These are phyloP conservation scores for Kryphioiulus occultus DNA, from an alignment of 2,888 invertebrate species.

Conservation along the genomic window DNA sequence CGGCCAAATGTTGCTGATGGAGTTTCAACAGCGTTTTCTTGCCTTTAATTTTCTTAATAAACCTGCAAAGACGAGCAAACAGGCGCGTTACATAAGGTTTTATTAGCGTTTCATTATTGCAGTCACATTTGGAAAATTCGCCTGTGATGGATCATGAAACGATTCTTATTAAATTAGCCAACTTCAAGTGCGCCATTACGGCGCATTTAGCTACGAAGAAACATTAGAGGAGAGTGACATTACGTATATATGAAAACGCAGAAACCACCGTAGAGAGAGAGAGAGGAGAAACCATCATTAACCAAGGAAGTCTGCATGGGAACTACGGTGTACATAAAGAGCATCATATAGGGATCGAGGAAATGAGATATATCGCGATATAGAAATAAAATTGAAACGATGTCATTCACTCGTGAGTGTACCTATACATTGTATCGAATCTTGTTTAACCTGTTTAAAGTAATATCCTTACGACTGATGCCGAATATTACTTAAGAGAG, in stretches of 20 bases:
- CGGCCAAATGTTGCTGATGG: slow-evolving; percentile 24
- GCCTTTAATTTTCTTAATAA: slow-evolving; percentile 47
- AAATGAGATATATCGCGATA: background rate
- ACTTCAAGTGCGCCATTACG: slow-evolving; percentile 48
- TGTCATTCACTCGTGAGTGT: background rate
- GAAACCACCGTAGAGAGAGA: too few species aligned
- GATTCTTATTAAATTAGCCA: slow-evolving; percentile 51
- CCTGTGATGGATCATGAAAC: slow-evolving; percentile 48
- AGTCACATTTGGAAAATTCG: slow-evolving; percentile 49
- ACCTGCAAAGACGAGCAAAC: background rate
- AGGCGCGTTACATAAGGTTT: slow-evolving; percentile 2
- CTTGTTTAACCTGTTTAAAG: too few species aligned
- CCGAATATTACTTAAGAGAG: too few species aligned
- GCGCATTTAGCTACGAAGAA: background rate
- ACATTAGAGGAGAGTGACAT: slow-evolving; percentile 9
- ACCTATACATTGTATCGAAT: too few species aligned
- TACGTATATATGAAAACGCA: background rate
- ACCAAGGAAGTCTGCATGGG: too few species aligned
- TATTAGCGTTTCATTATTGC: slow-evolving; percentile 50
- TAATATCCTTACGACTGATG: too few species aligned
- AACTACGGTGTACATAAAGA: too few species aligned
- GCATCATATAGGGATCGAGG: too few species aligned
- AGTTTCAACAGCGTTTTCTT: background rate
- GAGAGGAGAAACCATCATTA: too few species aligned
- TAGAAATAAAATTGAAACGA: background rate